Evolutionary conservation across 2,888 invertebrate genomes (phyloP), one percentile per base, ranked within the genome.

Genomic region (Philereme vetulata): DNA sequence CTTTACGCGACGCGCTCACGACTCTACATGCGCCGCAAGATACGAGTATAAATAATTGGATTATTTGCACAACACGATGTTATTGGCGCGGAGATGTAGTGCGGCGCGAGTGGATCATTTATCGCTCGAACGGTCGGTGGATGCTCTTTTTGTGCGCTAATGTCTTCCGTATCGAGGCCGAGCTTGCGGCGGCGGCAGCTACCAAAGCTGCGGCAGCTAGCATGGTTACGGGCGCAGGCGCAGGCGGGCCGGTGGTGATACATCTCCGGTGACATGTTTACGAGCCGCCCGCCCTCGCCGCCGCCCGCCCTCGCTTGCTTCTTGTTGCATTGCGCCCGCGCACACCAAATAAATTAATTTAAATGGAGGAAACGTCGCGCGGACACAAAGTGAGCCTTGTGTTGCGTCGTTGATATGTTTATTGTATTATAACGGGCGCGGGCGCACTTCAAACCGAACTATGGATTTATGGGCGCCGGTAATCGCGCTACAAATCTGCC

Each of bases 181-280:
- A 9, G 35, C 32, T 36, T 5, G 60, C 48, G 40, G 43, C 49
- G 8, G 4, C 60, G 34, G 44, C 45, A 7, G 55, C 40, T 40
- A 52, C 60, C 35, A 3, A 35, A 3, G 64, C 52, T 52, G 56
- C 9, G 10, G 42, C 10, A 42, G 42, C 42, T 36, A 42, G 42
- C 42, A 10, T 42, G 10, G 1, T n/a, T 50, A 58, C 70, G 67
- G 72, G 78, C 43, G 44, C 32, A 11, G 77, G 73, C 75, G 71
- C 68, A 70, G 71, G 72, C 65, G 67, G 56, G 72, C 65, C 76
- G 65, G 54, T 7, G 51, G 33, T 56, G 60, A 80, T 82, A 72
- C 76, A 74, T 86, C 81, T 82, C 78, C 70, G 65, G 65, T 84
- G 88, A 86, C 88, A 85, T 86, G 75, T 87, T 87, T 84, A 86